These are phyloP conservation scores for Drosophila paramelanica DNA, from an alignment of 2,888 invertebrate genomes.

Conservation along the genomic window DNA sequence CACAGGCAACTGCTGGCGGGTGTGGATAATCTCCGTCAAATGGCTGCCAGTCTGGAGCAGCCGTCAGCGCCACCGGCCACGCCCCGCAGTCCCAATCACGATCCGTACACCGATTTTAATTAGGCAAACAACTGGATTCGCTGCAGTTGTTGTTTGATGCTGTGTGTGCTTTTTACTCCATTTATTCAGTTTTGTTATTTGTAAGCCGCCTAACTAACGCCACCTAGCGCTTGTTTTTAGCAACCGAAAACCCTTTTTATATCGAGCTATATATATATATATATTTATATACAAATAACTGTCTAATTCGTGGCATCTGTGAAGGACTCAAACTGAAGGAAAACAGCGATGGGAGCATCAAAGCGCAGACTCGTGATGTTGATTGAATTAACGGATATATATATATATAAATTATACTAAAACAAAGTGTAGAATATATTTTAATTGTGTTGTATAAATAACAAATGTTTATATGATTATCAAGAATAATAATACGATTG, in stretches of 20 bases:
- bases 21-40: constrained; percentile 88
- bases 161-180: constrained; percentile 40
- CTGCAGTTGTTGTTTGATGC: constrained; percentile 11
- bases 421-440: constrained; percentile 57
- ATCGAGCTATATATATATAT: constrained; percentile 18
- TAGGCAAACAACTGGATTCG: constrained; percentile 19
- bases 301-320: constrained; percentile 33
- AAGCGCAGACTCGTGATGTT: constrained; percentile 74
- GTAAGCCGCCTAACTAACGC: constrained; percentile 44
- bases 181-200: constrained; percentile 44
- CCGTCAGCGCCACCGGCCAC: constrained; percentile 38
- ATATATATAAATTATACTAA: constrained; percentile 26
- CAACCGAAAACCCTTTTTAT: constrained; percentile 34
- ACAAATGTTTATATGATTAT: constrained; percentile 54
- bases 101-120: constrained; percentile 78
- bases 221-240: constrained; percentile 65
- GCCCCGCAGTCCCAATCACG: constrained; percentile 69
- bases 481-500: constrained; percentile 37
- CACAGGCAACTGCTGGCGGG: constrained; percentile 88
- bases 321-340: constrained; percentile 21
- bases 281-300: constrained; percentile 18
- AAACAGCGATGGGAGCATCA: constrained; percentile 46
- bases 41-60: constrained; percentile 88
- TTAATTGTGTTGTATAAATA: constrained; percentile 53
- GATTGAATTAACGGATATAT: constrained; percentile 54